phyloP scores from a whole-genome alignment of 1,140 invertebrate species.

The Anastatus disparis region DNA sequence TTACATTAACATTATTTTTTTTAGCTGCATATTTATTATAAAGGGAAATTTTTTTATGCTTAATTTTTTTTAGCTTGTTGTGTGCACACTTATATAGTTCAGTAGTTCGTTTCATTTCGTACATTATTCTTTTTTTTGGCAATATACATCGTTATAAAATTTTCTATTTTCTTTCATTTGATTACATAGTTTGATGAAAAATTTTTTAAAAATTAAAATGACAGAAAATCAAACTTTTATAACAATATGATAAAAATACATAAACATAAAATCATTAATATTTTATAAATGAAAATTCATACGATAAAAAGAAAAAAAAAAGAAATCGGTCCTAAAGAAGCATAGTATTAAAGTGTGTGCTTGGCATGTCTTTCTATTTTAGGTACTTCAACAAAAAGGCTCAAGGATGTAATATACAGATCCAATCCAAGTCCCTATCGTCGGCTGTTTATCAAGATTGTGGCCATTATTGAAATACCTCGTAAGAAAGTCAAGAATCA shows the following conservation, averaged over 20 bases:
- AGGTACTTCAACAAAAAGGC: conserved; percentile 85
- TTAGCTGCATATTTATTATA: background rate
- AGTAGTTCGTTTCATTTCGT: background rate
- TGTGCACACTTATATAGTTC: conserved; percentile 11
- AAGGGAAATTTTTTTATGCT: conserved; percentile 20
- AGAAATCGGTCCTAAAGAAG: too few relatives aligned
- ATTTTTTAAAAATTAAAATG: too few relatives aligned
- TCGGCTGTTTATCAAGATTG: conserved; percentile 29
- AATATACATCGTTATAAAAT: too few relatives aligned
- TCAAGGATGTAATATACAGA: conserved; percentile 81
- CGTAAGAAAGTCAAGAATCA: conserved; percentile 30
- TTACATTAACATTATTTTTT: conserved; percentile 21
- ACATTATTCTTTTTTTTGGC: conserved; percentile 14
- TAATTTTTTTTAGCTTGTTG: conserved; percentile 28
- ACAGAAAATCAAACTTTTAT: too few relatives aligned
- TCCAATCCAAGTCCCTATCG: conserved; percentile 50
- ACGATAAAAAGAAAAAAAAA: too few relatives aligned
- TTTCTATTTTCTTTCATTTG: too few relatives aligned
- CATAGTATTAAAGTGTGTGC: too few relatives aligned
- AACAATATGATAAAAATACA: too few relatives aligned
- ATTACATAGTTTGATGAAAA: too few relatives aligned
- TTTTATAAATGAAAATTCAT: too few relatives aligned
- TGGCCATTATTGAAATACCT: conserved; percentile 35
- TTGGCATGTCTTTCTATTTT: conserved; percentile 53
- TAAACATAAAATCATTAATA: too few relatives aligned